These are phyloP conservation scores for Furcula furcula DNA, from an alignment of 2,888 invertebrate species.

Conservation along the genomic window DNA sequence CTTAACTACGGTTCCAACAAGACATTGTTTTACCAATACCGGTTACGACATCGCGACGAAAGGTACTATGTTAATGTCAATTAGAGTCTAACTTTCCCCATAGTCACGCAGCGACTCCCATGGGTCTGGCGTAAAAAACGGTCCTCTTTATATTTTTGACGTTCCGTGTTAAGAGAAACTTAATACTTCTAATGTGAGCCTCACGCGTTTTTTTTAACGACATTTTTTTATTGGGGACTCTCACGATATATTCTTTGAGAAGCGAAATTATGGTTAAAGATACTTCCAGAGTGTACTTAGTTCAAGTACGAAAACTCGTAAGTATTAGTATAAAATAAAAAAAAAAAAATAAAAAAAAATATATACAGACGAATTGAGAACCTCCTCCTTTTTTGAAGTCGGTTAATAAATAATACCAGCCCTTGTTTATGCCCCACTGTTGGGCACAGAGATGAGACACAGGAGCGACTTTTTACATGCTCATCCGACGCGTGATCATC, in stretches of 20 bases:
- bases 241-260: neutral
- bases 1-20: too few species aligned
- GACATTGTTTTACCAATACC: constrained; percentile 21
- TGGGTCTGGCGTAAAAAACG: constrained; percentile 14
- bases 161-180: constrained; percentile 25
- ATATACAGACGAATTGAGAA: too few species aligned
- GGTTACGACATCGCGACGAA: constrained; percentile 43
- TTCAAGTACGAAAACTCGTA: too few species aligned
- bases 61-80: constrained; percentile 61
- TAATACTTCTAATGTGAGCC: constrained; percentile 7
- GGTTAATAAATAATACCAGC: too few species aligned
- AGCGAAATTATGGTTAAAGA: neutral
- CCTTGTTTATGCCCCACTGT: too few species aligned
- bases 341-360: too few species aligned
- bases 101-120: constrained; percentile 26
- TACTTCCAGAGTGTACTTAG: too few species aligned
- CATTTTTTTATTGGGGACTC: neutral
- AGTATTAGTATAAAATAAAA: too few species aligned
- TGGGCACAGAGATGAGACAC: too few species aligned
- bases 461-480: too few species aligned
- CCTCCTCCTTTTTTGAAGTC: too few species aligned
- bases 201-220: constrained; percentile 1
- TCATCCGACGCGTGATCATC: too few species aligned
- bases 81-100: constrained; percentile 54
- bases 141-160: constrained; percentile 14